These are phyloP conservation scores for Ophiodon elongatus DNA, from an alignment of 2,113 vertebrate genomes.

Conservation along the genomic window DNA sequence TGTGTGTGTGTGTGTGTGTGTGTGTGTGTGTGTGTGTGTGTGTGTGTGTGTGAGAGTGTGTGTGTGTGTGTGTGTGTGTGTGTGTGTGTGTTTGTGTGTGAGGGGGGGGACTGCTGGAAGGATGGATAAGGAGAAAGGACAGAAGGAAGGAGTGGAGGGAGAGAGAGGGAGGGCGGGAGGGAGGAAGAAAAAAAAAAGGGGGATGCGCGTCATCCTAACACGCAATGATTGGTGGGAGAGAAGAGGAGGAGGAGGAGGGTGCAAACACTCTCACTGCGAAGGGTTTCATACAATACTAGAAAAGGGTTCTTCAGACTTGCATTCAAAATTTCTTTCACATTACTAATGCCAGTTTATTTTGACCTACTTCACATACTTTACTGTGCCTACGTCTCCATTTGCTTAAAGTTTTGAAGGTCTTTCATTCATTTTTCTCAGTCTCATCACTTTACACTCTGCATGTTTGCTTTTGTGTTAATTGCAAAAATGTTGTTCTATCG, in stretches of 20 bases:
- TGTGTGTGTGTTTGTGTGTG: too few relatives aligned
- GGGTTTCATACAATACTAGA: slow-evolving; percentile 31
- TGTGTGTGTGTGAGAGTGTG: slow-evolving; percentile 15
- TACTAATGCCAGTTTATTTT: neutral
- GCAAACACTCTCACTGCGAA: slow-evolving; percentile 51
- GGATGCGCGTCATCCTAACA: slow-evolving; percentile 64
- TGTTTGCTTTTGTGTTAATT: neutral
- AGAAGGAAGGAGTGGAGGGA: slow-evolving; percentile 30
- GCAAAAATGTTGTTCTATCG: neutral
- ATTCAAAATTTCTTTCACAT: slow-evolving; percentile 7
- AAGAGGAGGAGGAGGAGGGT: slow-evolving; percentile 40
- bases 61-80: slow-evolving; percentile 27
- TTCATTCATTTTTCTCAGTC: neutral
- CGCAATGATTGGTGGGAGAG: slow-evolving; percentile 69
- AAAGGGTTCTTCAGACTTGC: slow-evolving; percentile 19
- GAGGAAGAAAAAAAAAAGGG: slow-evolving; percentile 29
- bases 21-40: slow-evolving; percentile 25
- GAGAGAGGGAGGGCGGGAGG: slow-evolving; percentile 1
- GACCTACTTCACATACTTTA: too few relatives aligned
- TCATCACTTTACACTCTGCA: neutral
- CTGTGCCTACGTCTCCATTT: neutral
- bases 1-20: slow-evolving; percentile 27
- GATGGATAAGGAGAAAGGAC: slow-evolving; percentile 42
- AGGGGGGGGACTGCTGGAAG: slow-evolving; percentile 27
- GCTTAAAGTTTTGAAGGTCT: neutral